Base-by-base conservation (phyloP, 2,888 invertebrate species). In the Girardia tigrina region DNA sequence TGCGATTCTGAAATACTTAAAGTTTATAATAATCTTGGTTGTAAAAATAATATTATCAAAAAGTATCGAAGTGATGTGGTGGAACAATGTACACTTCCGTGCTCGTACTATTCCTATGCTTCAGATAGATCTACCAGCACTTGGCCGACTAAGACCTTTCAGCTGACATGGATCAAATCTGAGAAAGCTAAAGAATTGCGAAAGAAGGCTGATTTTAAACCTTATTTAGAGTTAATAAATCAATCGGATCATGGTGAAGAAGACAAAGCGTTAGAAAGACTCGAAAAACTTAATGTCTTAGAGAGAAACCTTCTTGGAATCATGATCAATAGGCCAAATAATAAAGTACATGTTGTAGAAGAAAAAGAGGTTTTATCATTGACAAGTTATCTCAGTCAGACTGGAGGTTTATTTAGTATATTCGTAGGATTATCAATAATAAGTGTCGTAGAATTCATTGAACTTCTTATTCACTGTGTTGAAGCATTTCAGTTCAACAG, bases 371-470 rank as follows among this genome's bases (percentile, higher is more conserved):
- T 77, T 26, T 29, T 77, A 1, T 77, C 77, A 6, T 29, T 77
- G 26, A 77, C 77, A 1, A 28, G 56, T 23, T 77, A 77, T 42
- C 29, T 77, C 1, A 77, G 77, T 23, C 77, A 77, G 28, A 77
- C 76, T 28, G 77, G 77, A 4, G 77, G 77, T 29, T 42, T 77
- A 8, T 36, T 77, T 26, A 71, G 71, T 20, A 77, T 77, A 27
- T 77, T 69, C 36, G 71, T 77, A 23, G 77, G 77, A 16, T 76
- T 77, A 14, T 36, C 77, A 4, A 77, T 77, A 76, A 77, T 77
- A 8, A 71, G 71, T 28, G 42, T 77, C 27, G 77, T 77, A 1
- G 77, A 77, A 29, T 26, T 77, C 27, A 77, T 77, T n/a, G 77
- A 77, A 26, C 36, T 36, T 36, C 16, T 36, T 12, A 36, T 36